Evolutionary conservation across 2,113 vertebrate genomes (phyloP).

Genomic region (Tichodroma muraria): DNA sequence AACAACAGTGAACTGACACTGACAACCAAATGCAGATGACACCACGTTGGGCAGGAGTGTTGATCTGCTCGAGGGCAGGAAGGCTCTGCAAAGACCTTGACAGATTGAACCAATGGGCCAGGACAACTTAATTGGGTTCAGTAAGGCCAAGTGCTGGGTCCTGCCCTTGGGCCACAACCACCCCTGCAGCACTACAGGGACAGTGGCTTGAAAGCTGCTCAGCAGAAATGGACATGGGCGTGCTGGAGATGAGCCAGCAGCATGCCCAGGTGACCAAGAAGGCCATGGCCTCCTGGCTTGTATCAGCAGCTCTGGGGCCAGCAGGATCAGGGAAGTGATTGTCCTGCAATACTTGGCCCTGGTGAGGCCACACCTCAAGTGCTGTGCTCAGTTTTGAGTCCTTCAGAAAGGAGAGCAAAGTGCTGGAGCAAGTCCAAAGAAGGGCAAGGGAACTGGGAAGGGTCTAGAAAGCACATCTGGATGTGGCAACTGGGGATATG

Average conservation of each 20-base stretch:
- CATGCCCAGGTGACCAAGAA: not conserved
- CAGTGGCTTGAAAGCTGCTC: not conserved
- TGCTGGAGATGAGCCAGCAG: not conserved
- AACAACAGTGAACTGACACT: not conserved
- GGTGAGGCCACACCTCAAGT: not conserved
- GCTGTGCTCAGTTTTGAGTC: not conserved
- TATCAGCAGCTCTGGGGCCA: not conserved
- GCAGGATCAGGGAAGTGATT: not conserved
- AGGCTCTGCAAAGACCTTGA: not conserved
- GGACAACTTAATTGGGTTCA: not conserved
- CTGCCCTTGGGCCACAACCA: not conserved
- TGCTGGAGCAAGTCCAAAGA: not conserved
- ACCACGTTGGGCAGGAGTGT: not conserved
- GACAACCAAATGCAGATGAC: not conserved
- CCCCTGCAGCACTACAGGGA: not conserved
- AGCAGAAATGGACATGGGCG: not conserved
- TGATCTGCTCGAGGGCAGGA: not conserved
- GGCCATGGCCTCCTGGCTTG: not conserved
- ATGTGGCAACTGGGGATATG: not conserved
- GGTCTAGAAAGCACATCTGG: not conserved
- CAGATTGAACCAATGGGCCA: not conserved
- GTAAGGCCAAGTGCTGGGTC: not conserved
- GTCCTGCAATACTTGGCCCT: not conserved
- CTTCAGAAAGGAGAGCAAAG: not conserved
- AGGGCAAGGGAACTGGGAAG: not conserved